Percentiles rank a stretch among this genome's conserved stretches.
Evolutionary conservation across 1,140 invertebrate genomes (phyloP).

Genomic region (Drepana arcuata): DNA sequence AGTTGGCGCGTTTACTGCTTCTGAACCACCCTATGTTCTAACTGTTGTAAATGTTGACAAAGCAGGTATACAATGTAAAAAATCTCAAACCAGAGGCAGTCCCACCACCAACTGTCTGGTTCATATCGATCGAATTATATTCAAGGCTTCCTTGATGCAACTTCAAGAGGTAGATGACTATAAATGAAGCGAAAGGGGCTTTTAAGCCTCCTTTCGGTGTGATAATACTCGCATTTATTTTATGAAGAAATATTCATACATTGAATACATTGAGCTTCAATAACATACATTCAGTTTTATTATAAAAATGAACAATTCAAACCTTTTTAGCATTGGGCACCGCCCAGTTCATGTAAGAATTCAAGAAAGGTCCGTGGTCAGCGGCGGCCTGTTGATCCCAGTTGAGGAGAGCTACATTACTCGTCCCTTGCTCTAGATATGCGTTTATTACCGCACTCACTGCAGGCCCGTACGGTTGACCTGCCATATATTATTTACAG

Average conservation of each 20-base stretch:
- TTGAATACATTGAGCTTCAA: too few species aligned
- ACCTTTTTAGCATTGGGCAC: slow-evolving; percentile 51
- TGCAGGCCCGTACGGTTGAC: slow-evolving; percentile 37
- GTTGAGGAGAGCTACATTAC: slow-evolving; percentile 51
- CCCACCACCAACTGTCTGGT: not conserved
- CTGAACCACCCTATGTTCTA: too few species aligned
- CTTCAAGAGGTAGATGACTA: not conserved
- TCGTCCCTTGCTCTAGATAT: slow-evolving; percentile 35
- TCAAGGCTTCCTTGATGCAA: not conserved
- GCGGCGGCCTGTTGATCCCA: slow-evolving; percentile 47
- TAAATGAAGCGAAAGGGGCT: not conserved
- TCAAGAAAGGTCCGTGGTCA: slow-evolving; percentile 19
- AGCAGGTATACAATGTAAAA: too few species aligned
- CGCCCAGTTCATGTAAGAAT: slow-evolving; percentile 53
- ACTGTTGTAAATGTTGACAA: too few species aligned
- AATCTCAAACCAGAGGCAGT: too few species aligned
- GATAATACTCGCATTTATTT: too few species aligned
- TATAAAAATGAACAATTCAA: too few species aligned
- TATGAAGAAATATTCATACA: too few species aligned
- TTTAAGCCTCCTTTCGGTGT: too few species aligned
- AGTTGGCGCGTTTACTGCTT: too few species aligned
- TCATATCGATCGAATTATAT: too few species aligned
- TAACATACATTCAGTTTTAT: too few species aligned
- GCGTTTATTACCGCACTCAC: slow-evolving; percentile 33
- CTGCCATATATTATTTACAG: slow-evolving; percentile 18